phyloP scores from a whole-genome alignment of 2,888 invertebrate genomes.

The Cataglyphis livida region DNA sequence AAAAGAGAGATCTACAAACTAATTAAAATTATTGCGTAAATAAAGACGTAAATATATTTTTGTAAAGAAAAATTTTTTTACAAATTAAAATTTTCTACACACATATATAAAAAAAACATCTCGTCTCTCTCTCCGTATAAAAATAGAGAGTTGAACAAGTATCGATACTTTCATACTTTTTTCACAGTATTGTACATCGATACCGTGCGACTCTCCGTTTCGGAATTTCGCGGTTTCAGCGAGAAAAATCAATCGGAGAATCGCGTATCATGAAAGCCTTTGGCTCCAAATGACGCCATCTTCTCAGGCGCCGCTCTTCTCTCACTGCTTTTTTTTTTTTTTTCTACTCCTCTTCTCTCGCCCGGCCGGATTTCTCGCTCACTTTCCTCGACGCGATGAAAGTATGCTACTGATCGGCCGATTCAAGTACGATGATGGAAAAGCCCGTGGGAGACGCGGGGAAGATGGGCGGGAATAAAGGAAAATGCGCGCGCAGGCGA shows the following conservation, averaged over 20 bases:
- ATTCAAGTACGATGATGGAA: slow-evolving; percentile 15
- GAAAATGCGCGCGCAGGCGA: slow-evolving; percentile 34
- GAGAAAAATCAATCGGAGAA: background rate
- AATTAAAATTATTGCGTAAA: background rate
- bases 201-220: background rate
- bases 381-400: slow-evolving; percentile 80
- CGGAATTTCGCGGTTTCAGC: background rate
- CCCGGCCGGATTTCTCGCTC: slow-evolving; percentile 63
- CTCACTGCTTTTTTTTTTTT: background rate
- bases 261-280: background rate
- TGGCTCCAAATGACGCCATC: slow-evolving; percentile 10
- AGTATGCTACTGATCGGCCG: slow-evolving; percentile 80
- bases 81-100: background rate
- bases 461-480: background rate
- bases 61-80: background rate
- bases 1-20: background rate
- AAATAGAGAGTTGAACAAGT: background rate
- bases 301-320: background rate
- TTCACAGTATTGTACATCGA: background rate
- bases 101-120: background rate
- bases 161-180: background rate
- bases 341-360: slow-evolving; percentile 10
- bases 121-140: background rate
- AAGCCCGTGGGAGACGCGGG: background rate
- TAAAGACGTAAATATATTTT: background rate